Percentiles rank a stretch among this genome's conserved stretches.
phyloP scores from a whole-genome alignment of 2,113 vertebrate species.

The Prunella himalayana region DNA sequence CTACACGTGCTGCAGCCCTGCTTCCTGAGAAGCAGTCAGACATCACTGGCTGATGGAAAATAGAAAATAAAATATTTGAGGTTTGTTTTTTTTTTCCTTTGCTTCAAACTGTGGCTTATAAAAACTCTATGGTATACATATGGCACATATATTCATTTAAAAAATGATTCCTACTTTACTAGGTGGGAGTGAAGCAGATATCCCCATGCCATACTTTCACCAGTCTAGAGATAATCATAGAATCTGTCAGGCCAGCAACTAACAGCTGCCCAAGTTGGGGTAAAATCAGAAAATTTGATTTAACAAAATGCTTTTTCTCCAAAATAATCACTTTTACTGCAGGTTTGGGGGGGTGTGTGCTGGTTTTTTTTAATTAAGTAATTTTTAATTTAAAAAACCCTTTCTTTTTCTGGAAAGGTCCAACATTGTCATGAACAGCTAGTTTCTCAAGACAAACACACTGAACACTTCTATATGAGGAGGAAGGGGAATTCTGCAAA shows the following conservation, averaged over 20 bases:
- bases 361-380: background rate
- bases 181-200: background rate
- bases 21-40: background rate
- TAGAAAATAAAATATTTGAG: background rate
- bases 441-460: background rate
- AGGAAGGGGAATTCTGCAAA: background rate
- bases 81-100: background rate
- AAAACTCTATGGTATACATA: background rate
- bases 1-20: background rate
- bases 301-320: background rate
- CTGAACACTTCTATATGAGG: background rate
- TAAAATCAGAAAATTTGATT: background rate
- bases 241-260: background rate
- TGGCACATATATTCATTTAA: background rate
- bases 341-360: accelerated
- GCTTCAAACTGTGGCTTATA: background rate
- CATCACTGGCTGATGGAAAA: background rate
- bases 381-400: background rate
- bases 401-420: background rate
- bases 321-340: background rate
- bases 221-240: background rate
- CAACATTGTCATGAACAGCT: background rate
- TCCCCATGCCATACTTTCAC: background rate
- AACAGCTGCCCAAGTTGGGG: background rate
- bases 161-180: background rate